Evolutionary conservation across 2,888 invertebrate genomes (phyloP), one percentile per base, ranked within the genome.

Genomic region (Trilocha varians): DNA sequence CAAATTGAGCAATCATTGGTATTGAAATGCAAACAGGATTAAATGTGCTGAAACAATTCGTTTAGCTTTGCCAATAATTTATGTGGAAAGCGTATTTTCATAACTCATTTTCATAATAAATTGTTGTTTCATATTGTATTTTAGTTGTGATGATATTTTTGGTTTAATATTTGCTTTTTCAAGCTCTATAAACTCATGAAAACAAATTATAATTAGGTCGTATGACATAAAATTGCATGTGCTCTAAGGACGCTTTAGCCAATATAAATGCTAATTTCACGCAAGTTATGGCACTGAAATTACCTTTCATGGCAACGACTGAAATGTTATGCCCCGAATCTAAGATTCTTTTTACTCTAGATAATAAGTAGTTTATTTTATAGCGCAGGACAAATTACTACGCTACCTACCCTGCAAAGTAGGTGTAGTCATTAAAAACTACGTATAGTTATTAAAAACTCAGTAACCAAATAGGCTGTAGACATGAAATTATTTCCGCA

Each of bases 181-280:
- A n/a, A n/a, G 25, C 11, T 25, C 11, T 25, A 25, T 4, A 9
- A 4, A 4, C 25, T 25, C 25, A 25, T 25, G 25, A 25, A 25
- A 25, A 25, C 25, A 25, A 25, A 25, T 25, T 25, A 9, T 25
- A 2, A 25, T 25, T 25, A 25, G 25, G 11, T 25, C 25, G 25
- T 11, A 11, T 25, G 25, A 11, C 25, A 25, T 15, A 38, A 16
- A 36, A 46, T 41, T 33, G 42, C 42, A 16, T 45, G 56, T 53
- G 49, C 52, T 58, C 53, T 52, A 56, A 55, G 53, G 55, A 58
- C 57, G 55, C 55, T 55, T 55, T 48, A 57, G 59, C 64, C 69
- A 77, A 80, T 80, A 76, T 78, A 78, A 78, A 80, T 80, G 79
- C 73, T 63, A 80, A 80, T 80, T 59, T 25, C 8, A 25, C 25